These are phyloP conservation scores for Spisula solida DNA, from an alignment of 2,888 invertebrate genomes.

Conservation along the genomic window DNA sequence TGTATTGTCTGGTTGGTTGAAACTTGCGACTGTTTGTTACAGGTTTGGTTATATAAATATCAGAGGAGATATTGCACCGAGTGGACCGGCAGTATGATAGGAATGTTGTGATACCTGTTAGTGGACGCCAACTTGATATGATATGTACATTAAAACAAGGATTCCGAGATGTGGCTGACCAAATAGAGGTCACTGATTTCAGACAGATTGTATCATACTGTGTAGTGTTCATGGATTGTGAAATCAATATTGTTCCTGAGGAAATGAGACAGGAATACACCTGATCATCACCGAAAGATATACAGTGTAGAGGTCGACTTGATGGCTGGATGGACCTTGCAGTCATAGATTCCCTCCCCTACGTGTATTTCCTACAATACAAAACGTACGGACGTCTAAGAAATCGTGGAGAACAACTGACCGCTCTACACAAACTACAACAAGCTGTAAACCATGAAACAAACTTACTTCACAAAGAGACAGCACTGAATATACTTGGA, in stretches of 20 bases:
- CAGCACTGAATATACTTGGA: slow-evolving; percentile 20
- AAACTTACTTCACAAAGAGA: not conserved
- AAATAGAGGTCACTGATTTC: not conserved
- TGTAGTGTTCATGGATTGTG: slow-evolving; percentile 1
- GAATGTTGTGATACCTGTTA: not conserved
- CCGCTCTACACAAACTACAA: not conserved
- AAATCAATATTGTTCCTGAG: slow-evolving; percentile 2
- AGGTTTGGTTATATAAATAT: not conserved
- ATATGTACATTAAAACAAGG: not conserved
- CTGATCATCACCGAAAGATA: not conserved
- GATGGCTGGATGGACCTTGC: not conserved
- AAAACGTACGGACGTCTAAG: not conserved
- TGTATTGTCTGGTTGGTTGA: slow-evolving; percentile 12
- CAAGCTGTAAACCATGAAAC: not conserved
- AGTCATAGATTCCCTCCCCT: not conserved
- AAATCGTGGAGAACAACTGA: not conserved
- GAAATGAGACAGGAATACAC: slow-evolving; percentile 26
- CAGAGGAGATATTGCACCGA: not conserved
- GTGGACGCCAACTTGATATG: not conserved
- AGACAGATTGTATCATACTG: not conserved
- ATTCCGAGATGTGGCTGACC: not conserved
- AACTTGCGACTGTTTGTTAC: slow-evolving; percentile 17
- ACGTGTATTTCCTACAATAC: not conserved
- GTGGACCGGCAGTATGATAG: not conserved
- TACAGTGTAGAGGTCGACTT: not conserved